phyloP scores from a whole-genome alignment of 2,797 vertebrate genomes.

The Orientallactaga sibirica region DNA sequence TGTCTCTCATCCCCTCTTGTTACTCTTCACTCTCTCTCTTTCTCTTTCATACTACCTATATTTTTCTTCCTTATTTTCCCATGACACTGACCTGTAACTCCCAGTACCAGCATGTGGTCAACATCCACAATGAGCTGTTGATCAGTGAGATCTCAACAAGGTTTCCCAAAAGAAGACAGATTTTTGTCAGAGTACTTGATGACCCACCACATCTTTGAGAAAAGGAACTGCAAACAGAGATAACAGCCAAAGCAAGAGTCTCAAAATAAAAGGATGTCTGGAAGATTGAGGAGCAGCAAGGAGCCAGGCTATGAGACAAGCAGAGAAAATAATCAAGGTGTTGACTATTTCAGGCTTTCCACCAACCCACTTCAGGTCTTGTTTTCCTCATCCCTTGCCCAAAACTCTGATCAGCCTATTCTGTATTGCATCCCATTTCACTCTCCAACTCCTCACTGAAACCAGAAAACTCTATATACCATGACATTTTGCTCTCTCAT shows the following conservation, averaged over 20 bases:
- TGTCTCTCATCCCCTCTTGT: too few species aligned
- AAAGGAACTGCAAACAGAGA: neutral
- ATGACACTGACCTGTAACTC: too few species aligned
- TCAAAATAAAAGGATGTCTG: neutral
- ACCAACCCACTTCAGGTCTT: neutral
- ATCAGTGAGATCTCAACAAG: too few species aligned
- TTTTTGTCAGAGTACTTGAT: too few species aligned
- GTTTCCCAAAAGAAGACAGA: too few species aligned
- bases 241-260: neutral
- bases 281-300: neutral
- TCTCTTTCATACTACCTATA: too few species aligned
- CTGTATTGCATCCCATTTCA: neutral
- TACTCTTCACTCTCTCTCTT: too few species aligned
- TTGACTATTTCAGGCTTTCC: neutral
- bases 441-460: neutral
- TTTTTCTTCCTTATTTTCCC: too few species aligned
- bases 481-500: neutral
- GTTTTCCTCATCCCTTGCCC: rapidly evolving
- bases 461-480: neutral
- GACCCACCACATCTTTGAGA: neutral
- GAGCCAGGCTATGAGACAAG: neutral
- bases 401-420: neutral
- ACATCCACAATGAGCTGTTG: too few species aligned
- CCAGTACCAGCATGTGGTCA: too few species aligned
- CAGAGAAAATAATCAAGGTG: neutral